Evolutionary conservation across 2,113 vertebrate species (phyloP), one percentile per base, ranked within the genome.

Genomic region (Prinia subflava): DNA sequence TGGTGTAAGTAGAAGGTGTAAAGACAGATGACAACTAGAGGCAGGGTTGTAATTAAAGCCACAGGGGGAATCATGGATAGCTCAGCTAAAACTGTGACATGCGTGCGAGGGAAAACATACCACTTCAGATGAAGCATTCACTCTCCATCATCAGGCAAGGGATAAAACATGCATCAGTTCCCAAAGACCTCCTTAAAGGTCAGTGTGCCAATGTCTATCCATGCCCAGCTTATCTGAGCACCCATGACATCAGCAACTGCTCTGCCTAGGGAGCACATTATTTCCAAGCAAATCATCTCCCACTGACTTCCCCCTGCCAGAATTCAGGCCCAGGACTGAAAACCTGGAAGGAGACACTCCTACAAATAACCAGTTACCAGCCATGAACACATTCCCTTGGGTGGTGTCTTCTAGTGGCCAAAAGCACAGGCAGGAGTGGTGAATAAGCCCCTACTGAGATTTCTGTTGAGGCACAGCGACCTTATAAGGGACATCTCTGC

Each of bases 351-450:
- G 7, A 67, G 21, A 35, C 1, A 1, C 52, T 71, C 28, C 60
- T 59, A 63, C 15, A 81, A 82, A 44, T 23, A 78, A 71, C 20
- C 46, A 56, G 27, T 21, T 71, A 33, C 1, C 3, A 74, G 15
- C 9, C 28, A 59, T 13, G 2, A 90, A 70, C 42, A 59, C 86
- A 81, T 64, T 59, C 52, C 68, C 21, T 81, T 8, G 9, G 15
- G 47, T 27, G 35, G 18, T 31, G 9, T 25, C 42, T 90, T 65
- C 47, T 16, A 37, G 53, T 18, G 10, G 18, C 23, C 68, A 73
- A 42, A 86, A 73, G 46, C 33, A n/a, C 13, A 62, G 49, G 44
- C 1, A n/a, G 6, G 13, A 42, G 20, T 1, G 3, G 46, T 0
- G 0, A 71, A 86, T 31, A 8, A 31, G 24, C 31, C 9, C 24